A percentile compares a stretch with the other conserved stretches of the same genome.
phyloP scores from a whole-genome alignment of 2,888 invertebrate species.

The Halictus quadricinctus region DNA sequence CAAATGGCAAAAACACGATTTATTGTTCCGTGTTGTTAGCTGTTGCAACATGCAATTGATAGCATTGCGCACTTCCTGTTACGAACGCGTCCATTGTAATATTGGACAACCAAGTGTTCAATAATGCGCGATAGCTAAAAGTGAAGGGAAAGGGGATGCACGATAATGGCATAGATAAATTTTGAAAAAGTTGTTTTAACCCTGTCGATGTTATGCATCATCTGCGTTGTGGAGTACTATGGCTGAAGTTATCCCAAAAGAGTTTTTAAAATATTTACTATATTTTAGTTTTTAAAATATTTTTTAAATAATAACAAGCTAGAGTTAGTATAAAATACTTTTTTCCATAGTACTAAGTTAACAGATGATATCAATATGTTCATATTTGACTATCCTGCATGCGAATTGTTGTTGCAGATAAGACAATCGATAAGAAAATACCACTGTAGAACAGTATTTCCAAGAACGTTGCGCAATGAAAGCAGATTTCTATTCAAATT shows the following conservation, averaged over 20 bases:
- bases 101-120: neutral
- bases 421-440: neutral
- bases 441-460: neutral
- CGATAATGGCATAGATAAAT: constrained; percentile 32
- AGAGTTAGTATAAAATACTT: neutral
- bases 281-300: neutral
- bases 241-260: neutral
- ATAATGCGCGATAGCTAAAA: constrained; percentile 10
- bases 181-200: constrained; percentile 1
- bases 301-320: neutral
- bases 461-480: constrained; percentile 22
- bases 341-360: neutral
- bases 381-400: neutral
- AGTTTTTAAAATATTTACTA: neutral
- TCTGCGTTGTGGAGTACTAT: neutral
- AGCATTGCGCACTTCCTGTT: neutral
- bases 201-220: neutral
- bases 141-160: neutral
- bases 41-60: neutral
- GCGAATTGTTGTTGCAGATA: neutral
- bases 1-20: neutral
- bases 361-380: neutral
- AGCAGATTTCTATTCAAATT: constrained; percentile 21
- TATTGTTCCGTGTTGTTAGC: neutral
- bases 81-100: neutral